A percentile compares a stretch with the other conserved stretches of the same genome.
Conservation (phyloP, 2,888 invertebrate genomes). For the Himalopsyche kuldschensis region DNA sequence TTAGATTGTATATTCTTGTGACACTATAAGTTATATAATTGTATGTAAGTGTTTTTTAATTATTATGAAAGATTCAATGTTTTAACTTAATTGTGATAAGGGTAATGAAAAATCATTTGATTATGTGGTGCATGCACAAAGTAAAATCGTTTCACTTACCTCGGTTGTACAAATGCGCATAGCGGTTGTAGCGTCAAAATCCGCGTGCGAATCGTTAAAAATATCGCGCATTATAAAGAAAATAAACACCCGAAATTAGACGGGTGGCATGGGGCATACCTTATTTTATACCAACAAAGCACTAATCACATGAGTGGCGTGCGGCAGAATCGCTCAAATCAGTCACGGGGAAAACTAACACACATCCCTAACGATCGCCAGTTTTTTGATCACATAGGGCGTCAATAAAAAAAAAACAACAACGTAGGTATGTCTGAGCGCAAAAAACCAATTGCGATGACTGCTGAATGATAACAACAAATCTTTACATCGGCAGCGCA, state of each 20-base stretch:
- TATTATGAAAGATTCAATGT: too few relatives aligned
- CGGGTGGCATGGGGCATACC: neutral
- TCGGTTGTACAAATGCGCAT: slow-evolving; percentile 16
- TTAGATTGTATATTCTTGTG: too few relatives aligned
- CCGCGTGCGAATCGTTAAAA: neutral
- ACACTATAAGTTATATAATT: too few relatives aligned
- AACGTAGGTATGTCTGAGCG: neutral
- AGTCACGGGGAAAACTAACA: neutral
- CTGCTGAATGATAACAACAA: neutral
- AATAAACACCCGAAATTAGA: slow-evolving; percentile 10
- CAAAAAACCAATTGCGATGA: neutral
- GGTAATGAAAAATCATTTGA: neutral
- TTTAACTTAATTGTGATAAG: too few relatives aligned
- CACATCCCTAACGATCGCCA: neutral
- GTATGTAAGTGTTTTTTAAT: too few relatives aligned
- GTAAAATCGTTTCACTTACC: slow-evolving; percentile 13
- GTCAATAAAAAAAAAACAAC: neutral
- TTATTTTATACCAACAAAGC: neutral
- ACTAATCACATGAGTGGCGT: neutral
- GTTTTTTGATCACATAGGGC: neutral
- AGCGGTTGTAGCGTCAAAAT: neutral
- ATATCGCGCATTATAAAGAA: slow-evolving; percentile 13
- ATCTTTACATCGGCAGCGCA: neutral
- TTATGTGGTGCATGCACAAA: neutral
- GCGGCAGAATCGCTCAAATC: neutral